Evolutionary conservation across 2,797 vertebrate genomes (phyloP).

Genomic region (Cercopithecus mitis): DNA sequence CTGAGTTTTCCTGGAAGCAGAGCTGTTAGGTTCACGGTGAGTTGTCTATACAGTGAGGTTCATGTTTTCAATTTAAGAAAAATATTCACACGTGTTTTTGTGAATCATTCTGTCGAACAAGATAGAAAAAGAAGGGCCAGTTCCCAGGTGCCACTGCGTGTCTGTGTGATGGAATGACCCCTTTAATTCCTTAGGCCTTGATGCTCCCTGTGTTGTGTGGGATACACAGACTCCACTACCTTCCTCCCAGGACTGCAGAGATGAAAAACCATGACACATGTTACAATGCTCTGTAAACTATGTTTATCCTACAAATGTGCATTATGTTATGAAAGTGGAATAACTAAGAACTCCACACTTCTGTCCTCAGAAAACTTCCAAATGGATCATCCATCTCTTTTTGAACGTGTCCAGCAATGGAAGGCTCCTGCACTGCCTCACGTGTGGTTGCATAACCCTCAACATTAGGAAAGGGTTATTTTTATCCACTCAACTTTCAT

Average conservation of each 20-base stretch:
- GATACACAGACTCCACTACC: background rate
- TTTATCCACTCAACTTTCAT: accelerated
- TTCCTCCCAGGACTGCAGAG: background rate
- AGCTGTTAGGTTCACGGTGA: background rate
- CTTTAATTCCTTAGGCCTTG: accelerated
- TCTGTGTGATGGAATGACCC: accelerated
- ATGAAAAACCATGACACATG: accelerated
- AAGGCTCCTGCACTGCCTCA: background rate
- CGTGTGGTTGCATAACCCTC: background rate
- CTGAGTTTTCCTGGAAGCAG: background rate
- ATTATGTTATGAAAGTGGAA: background rate
- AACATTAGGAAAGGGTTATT: background rate
- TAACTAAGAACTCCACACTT: background rate
- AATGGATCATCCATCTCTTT: background rate
- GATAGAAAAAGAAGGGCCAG: background rate
- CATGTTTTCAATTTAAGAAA: background rate
- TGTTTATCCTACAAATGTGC: accelerated
- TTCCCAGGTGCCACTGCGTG: background rate
- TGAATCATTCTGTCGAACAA: background rate
- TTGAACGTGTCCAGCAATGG: background rate
- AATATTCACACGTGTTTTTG: background rate
- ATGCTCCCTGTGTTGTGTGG: background rate
- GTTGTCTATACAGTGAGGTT: background rate
- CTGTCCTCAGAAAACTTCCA: background rate
- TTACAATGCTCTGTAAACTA: background rate